A percentile compares a stretch with the other conserved stretches of the same genome.
These are phyloP conservation scores for Caradrina clavipalpis DNA, from an alignment of 2,888 invertebrate species.

Conservation along the genomic window DNA sequence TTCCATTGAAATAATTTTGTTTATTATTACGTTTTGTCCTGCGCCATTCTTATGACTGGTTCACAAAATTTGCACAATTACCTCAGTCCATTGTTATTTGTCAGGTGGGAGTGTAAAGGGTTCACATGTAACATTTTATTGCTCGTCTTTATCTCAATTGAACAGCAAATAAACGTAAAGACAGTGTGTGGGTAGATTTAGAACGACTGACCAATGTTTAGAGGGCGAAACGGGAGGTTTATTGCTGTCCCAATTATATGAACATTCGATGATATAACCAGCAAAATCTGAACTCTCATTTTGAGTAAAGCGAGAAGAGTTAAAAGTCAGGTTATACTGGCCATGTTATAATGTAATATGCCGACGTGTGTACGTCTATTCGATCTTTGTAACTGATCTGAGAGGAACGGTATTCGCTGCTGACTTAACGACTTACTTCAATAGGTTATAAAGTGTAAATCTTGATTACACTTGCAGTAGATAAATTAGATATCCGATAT, in stretches of 20 bases:
- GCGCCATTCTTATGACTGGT: constrained; percentile 24
- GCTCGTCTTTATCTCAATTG: constrained; percentile 60
- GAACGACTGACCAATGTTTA: constrained; percentile 24
- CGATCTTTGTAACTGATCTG: constrained; percentile 25
- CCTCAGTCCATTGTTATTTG: constrained; percentile 59
- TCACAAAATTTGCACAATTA: constrained; percentile 44
- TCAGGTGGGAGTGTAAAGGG: constrained; percentile 61
- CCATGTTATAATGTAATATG: background rate
- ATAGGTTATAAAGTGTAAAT: constrained; percentile 29
- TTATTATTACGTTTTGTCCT: constrained; percentile 32
- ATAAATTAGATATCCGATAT: constrained; percentile 43
- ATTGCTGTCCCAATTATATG: constrained; percentile 39
- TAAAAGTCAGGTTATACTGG: background rate
- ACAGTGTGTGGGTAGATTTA: constrained; percentile 49
- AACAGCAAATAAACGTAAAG: constrained; percentile 51
- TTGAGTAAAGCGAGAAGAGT: background rate
- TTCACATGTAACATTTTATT: constrained; percentile 50
- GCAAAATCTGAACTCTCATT: background rate
- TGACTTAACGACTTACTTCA: constrained; percentile 24
- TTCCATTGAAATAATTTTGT: constrained; percentile 30
- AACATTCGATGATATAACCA: background rate
- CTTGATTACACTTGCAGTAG: constrained; percentile 27
- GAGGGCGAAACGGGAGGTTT: constrained; percentile 45
- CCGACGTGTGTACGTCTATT: background rate
- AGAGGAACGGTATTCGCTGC: constrained; percentile 18